phyloP scores from a whole-genome alignment of 2,797 vertebrate genomes.

The Chiroxiphia lanceolata region DNA sequence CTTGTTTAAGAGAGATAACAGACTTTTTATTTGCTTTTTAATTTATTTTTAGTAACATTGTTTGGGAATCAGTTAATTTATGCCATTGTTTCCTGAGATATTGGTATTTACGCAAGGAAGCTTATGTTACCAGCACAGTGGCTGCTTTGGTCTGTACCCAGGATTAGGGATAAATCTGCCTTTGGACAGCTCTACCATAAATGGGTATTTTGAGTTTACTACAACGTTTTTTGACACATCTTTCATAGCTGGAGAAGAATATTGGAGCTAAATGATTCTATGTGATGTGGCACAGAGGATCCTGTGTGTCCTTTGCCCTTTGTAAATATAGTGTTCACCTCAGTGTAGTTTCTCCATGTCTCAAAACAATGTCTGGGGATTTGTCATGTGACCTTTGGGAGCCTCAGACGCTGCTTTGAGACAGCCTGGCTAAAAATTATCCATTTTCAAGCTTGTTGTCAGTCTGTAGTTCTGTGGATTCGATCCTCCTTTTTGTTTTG shows the following conservation, averaged over 20 bases:
- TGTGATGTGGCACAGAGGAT: background rate
- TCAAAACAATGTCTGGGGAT: background rate
- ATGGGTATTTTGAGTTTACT: background rate
- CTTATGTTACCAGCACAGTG: background rate
- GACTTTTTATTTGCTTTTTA: background rate
- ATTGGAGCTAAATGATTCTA: background rate
- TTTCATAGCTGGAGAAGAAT: background rate
- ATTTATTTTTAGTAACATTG: background rate
- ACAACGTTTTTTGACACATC: background rate
- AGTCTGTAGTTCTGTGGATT: background rate
- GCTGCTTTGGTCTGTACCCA: background rate
- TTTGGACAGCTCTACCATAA: background rate
- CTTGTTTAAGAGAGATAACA: background rate
- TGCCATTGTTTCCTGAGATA: conserved; percentile 10
- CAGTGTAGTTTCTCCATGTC: background rate
- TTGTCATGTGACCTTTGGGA: conserved; percentile 11
- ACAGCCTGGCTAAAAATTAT: background rate
- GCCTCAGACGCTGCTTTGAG: background rate
- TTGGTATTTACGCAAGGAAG: background rate
- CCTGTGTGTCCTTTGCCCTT: conserved; percentile 27
- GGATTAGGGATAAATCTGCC: conserved; percentile 17
- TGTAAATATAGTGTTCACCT: background rate
- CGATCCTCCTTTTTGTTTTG: background rate
- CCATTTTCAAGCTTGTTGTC: background rate
- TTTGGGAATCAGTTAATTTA: conserved; percentile 8